Base-by-base conservation (phyloP, 2,797 vertebrate genomes). In the Lerista edwardsae region DNA sequence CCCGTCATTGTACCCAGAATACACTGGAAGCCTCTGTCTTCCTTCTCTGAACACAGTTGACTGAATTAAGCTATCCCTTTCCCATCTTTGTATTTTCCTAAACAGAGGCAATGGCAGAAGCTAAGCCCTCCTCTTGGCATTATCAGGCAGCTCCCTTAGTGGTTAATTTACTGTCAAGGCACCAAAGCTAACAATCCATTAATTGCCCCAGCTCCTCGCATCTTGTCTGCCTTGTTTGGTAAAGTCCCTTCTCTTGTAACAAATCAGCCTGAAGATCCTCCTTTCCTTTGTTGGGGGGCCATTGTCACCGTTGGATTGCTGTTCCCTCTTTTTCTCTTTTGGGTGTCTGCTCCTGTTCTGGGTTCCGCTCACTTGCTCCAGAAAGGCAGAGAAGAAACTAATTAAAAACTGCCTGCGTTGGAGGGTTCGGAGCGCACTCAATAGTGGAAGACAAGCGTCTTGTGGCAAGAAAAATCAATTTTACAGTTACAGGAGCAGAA, bases 401-500 rank as follows among this genome's bases (percentile, higher is more conserved):
- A 97, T 97, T 96, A 96, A 96, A 96, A 95, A 93, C 90, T 94
- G 94, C 92, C 94, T 92, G 94, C 94, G 94, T 95, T 95, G 94
- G 90, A 93, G 93, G 92, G 95, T 88, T 96, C 96, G 94, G 95
- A 94, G 94, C 89, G 94, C 91, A 92, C 94, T 95, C 89, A 83
- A 92, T 90, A 83, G 94, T 93, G 95, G 95, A 95, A 95, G 95
- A 95, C 94, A 91, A 96, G 95, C 79, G 93, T 92, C 94, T 94
- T 93, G 95, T 94, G 94, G 95, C 95, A 93, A 93, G 95, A 85
- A 96, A 85, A 97, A 96, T 97, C 96, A 96, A 96, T 96, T 97
- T 97, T 96, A 95, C 96, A 97, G 95, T 96, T 95, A 96, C 90
- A 94, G 96, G 94, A 96, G 96, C 96, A 96, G 96, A 96, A 96